Evolutionary conservation across 2,113 vertebrate genomes (phyloP).

Genomic region (Aramus guarauna): DNA sequence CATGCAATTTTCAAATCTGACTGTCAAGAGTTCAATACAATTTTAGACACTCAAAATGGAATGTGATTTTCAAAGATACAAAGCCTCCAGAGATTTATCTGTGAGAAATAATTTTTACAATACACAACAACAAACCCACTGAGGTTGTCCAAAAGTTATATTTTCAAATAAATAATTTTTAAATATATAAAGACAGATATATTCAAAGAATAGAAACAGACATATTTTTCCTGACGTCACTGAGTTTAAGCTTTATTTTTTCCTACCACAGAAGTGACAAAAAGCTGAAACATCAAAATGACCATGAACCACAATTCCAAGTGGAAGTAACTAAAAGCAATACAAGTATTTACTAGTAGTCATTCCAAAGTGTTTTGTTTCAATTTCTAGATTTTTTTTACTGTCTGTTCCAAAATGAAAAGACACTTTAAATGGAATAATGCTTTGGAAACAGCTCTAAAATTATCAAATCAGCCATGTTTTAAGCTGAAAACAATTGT

Average conservation of each 20-base stretch:
- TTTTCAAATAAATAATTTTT: neutral
- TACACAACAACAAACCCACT: neutral
- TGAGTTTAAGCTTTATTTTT: neutral
- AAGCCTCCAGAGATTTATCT: neutral
- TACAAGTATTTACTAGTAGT: neutral
- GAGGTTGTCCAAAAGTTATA: neutral
- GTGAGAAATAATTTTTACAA: neutral
- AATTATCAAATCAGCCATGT: neutral
- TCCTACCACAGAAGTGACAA: neutral
- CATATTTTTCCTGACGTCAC: neutral
- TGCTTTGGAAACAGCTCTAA: neutral
- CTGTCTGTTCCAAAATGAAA: neutral
- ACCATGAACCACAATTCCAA: neutral
- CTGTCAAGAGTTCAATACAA: neutral
- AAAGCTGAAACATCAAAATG: neutral
- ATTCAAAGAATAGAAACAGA: neutral
- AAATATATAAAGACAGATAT: neutral
- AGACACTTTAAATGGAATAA: neutral
- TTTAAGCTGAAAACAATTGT: neutral
- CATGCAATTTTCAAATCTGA: neutral
- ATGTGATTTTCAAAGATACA: neutral
- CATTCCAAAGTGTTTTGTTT: neutral
- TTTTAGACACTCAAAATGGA: neutral
- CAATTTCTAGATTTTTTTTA: neutral
- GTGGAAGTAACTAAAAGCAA: neutral